These are phyloP conservation scores for Triplophysa yarkandensis DNA, from an alignment of 2,797 vertebrate genomes.

Conservation along the genomic window DNA sequence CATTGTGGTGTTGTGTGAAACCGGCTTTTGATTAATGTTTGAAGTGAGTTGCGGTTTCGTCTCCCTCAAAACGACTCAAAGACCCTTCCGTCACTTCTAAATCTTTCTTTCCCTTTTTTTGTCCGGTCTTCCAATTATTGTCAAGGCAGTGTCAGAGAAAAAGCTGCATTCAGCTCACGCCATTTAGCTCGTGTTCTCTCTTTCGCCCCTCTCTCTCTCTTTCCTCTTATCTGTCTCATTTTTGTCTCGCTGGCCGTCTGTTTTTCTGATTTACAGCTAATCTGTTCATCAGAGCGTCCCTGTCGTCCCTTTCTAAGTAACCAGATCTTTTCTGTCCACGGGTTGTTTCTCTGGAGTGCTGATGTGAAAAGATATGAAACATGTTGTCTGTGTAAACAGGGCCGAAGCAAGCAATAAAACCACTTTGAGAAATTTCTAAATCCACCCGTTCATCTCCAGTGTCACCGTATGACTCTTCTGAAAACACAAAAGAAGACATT, in stretches of 20 bases:
- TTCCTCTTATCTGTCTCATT: slow-evolving; percentile 16
- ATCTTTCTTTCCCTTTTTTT: neutral
- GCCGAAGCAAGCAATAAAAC: neutral
- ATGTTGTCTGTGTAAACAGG: neutral
- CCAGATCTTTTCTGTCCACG: slow-evolving; percentile 18
- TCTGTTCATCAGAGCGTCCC: slow-evolving; percentile 24
- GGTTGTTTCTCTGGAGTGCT: slow-evolving; percentile 3
- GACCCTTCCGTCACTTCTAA: slow-evolving; percentile 23
- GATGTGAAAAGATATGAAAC: slow-evolving; percentile 2
- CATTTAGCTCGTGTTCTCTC: slow-evolving; percentile 15
- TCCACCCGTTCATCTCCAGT: neutral
- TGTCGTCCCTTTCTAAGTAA: slow-evolving; percentile 9
- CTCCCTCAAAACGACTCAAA: slow-evolving; percentile 24
- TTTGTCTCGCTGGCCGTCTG: slow-evolving; percentile 49
- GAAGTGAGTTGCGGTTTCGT: slow-evolving; percentile 55
- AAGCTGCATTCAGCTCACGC: slow-evolving; percentile 34
- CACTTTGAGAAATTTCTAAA: neutral
- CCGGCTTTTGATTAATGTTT: slow-evolving; percentile 35
- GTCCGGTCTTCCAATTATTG: slow-evolving; percentile 10
- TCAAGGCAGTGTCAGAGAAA: slow-evolving; percentile 17
- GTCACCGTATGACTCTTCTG: neutral
- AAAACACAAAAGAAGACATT: neutral
- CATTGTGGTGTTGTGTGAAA: slow-evolving; percentile 33
- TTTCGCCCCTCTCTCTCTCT: neutral
- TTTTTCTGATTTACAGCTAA: slow-evolving; percentile 29